These are phyloP conservation scores for Conomelus anceps DNA, from an alignment of 2,888 invertebrate species.

Conservation along the genomic window DNA sequence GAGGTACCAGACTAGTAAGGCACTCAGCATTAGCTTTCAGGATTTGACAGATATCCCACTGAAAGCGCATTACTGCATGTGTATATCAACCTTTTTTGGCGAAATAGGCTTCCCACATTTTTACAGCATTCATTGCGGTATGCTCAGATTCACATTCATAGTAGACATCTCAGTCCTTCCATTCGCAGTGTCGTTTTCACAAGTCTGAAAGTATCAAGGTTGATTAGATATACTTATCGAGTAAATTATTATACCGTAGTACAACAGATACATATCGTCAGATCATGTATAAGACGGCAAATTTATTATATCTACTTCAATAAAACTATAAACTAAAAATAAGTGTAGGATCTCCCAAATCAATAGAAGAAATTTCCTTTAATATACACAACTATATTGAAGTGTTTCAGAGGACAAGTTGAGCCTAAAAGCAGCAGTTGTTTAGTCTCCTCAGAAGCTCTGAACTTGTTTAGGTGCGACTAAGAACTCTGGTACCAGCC, in stretches of 20 bases:
- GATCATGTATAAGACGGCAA: no score
- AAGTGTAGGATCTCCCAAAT: no score
- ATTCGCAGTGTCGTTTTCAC: conserved; percentile 39
- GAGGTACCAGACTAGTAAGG: background rate
- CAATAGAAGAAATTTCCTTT: no score
- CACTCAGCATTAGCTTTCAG: background rate
- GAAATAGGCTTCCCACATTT: background rate
- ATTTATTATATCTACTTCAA: no score
- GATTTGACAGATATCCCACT: background rate
- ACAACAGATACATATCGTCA: no score
- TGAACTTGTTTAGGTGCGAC: no score
- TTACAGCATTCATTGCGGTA: background rate
- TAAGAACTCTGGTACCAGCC: no score
- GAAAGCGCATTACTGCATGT: background rate
- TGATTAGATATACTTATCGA: background rate
- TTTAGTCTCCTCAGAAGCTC: no score
- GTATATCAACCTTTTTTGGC: background rate
- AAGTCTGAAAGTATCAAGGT: conserved; percentile 39
- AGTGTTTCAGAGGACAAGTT: no score
- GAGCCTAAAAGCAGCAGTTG: no score
- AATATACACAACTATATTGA: no score
- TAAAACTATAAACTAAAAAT: no score
- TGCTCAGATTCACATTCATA: conserved; percentile 1
- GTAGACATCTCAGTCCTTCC: conserved; percentile 18
- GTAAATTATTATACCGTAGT: background rate